These are phyloP conservation scores for Brachystomella parvula DNA, from an alignment of 1,140 invertebrate species.

Conservation along the genomic window DNA sequence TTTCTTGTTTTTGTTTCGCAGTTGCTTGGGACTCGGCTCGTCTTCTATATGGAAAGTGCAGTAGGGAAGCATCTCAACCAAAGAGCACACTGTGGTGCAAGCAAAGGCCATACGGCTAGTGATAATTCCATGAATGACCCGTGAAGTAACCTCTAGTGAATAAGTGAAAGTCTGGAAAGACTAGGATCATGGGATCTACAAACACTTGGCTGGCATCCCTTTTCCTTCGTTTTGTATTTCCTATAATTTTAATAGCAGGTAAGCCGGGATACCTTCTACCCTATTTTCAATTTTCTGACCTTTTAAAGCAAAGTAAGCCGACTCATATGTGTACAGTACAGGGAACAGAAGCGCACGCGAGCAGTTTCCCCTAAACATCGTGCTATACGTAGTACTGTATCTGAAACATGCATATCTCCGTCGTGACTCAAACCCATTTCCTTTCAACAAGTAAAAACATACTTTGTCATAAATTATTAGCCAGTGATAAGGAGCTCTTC, in stretches of 20 bases:
- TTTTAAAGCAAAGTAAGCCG: no score
- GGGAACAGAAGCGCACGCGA: neutral
- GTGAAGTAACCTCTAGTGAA: neutral
- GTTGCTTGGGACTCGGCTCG: no score
- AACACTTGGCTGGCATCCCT: constrained; percentile 25
- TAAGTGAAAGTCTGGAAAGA: neutral
- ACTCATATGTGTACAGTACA: neutral
- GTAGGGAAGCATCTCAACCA: no score
- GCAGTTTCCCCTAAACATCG: neutral
- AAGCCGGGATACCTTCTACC: constrained; percentile 29
- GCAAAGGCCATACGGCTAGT: no score
- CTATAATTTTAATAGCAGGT: constrained; percentile 42
- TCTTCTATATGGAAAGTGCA: no score
- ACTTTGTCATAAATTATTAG: no score
- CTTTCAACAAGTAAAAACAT: neutral
- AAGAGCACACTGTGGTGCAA: no score
- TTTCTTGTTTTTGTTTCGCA: no score
- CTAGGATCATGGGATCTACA: constrained; percentile 10
- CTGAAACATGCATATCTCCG: neutral
- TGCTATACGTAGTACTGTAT: neutral
- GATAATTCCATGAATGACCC: no score
- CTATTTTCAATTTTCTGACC: neutral
- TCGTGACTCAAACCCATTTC: neutral
- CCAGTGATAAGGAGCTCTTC: no score
- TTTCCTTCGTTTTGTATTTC: constrained; percentile 42